Evolutionary conservation across 2,888 invertebrate genomes (phyloP).

Genomic region (Oscheius myriophilus): DNA sequence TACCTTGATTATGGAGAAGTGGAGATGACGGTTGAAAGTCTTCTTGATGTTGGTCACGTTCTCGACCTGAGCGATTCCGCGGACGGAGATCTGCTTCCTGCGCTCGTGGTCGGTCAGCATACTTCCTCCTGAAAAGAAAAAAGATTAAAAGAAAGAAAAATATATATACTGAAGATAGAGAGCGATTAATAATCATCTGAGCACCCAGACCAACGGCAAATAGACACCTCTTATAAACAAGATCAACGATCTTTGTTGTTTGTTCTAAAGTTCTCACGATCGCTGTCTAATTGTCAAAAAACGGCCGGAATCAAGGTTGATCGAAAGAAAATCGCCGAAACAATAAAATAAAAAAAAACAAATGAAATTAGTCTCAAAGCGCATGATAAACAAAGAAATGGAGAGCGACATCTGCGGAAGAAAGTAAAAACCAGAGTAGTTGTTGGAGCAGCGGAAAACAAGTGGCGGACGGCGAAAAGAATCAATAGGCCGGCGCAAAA

Average conservation of each 20-base stretch:
- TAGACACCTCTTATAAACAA: not conserved
- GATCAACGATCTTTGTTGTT: not conserved
- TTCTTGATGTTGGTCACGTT: constrained; percentile 97
- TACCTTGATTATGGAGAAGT: constrained; percentile 90
- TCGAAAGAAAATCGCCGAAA: not conserved
- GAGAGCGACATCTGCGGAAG: too few relatives aligned
- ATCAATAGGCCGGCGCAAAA: constrained; percentile 27
- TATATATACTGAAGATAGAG: not conserved
- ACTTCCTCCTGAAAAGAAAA: constrained; percentile 8
- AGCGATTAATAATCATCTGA: not conserved
- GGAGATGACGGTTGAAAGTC: constrained; percentile 96
- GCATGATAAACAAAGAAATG: too few relatives aligned
- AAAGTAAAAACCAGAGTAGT: not conserved
- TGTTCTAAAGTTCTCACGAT: not conserved
- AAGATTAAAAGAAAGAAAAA: not conserved
- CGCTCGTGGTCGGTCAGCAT: constrained; percentile 72
- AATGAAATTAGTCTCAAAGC: too few relatives aligned
- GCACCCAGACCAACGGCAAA: not conserved
- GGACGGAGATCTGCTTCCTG: constrained; percentile 95
- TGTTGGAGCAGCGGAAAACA: constrained; percentile 19
- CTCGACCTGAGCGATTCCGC: constrained; percentile 81
- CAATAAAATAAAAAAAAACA: too few relatives aligned
- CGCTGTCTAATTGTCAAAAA: not conserved
- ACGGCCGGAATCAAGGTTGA: not conserved
- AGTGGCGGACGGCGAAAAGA: constrained; percentile 14